Evolutionary conservation across 2,888 invertebrate species (phyloP).

Genomic region (Tigriopus californicus): DNA sequence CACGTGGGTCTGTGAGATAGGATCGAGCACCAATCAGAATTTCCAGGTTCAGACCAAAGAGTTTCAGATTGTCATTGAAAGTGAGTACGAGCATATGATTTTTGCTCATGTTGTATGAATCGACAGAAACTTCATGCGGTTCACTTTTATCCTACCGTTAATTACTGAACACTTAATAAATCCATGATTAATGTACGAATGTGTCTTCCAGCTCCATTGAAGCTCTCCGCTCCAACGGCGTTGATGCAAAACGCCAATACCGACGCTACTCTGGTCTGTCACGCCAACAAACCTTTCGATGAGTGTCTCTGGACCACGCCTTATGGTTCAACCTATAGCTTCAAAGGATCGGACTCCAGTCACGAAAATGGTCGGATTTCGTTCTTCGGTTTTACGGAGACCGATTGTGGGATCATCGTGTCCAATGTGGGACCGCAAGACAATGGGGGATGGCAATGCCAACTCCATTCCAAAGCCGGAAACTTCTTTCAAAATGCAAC

Average conservation of each 20-base stretch:
- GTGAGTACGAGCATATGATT: neutral
- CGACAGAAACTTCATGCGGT: no score
- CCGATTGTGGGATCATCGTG: conserved; percentile 11
- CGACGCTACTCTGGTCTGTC: conserved; percentile 10
- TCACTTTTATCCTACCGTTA: no score
- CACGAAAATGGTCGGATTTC: conserved; percentile 12
- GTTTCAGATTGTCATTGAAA: conserved; percentile 2
- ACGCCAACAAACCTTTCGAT: conserved; percentile 13
- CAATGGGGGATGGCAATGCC: conserved; percentile 12
- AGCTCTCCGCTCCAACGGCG: conserved; percentile 10
- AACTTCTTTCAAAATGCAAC: conserved; percentile 7
- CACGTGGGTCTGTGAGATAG: conserved; percentile 11
- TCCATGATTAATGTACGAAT: neutral
- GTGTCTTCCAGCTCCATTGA: conserved; percentile 8
- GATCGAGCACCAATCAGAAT: neutral
- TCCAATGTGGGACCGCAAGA: neutral
- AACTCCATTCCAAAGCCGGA: neutral
- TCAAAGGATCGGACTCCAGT: neutral
- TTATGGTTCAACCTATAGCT: conserved; percentile 3
- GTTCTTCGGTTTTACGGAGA: conserved; percentile 9
- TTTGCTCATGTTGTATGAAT: no score
- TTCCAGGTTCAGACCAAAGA: conserved; percentile 8
- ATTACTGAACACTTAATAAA: no score
- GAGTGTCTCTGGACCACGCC: conserved; percentile 10
- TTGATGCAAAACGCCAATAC: conserved; percentile 5